Base-by-base conservation (phyloP, 2,113 vertebrate species). In the Dascyllus trimaculatus region DNA sequence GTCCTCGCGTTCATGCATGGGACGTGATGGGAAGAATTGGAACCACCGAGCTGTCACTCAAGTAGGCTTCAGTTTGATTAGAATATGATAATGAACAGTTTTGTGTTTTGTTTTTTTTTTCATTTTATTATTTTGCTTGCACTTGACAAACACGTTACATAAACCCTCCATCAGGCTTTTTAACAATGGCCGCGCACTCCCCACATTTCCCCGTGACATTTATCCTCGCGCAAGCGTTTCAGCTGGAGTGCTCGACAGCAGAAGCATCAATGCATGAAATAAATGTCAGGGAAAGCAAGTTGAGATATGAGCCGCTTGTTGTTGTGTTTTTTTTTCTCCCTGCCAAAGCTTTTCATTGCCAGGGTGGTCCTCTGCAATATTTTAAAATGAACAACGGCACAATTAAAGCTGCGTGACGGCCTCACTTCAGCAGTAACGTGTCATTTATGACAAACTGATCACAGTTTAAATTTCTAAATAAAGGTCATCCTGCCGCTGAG, bases 21-120 rank as follows among this genome's bases (percentile, higher is more conserved):
- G 85, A 93, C 89, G 83, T 73, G 80, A 90, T 90, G 91, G 80
- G 93, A 94, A 95, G 94, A 94, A 95, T 92, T 95, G 95, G 95
- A 95, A 95, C 87, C 95, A 95, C 88, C 93, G 84, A 90, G 94
- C 95, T 92, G 93, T 95, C 92, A 95, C 95, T 93, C 94, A 95
- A 95, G 95, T 96, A 96, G 93, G 94, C 92, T 90, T 90, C 93
- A 92, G 79, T 92, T 85, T 92, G 84, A 87, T 88, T 69, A 82
- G 80, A 86, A 85, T 85, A 86, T 82, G 60, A 85, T 77, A 26
- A 85, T 85, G 67, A 84, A 35, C 69, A 67, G 71, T 73, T 63
- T 61, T 87, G 63, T 68, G 60, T 75, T 80, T 81, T 75, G 75
- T 81, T 75, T 60, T 19, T 73, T 80, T 79, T 9, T 46, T 11